Percentiles rank a stretch among this genome's conserved stretches.
Evolutionary conservation across 2,113 vertebrate species (phyloP).

Genomic region (Laticauda colubrina): DNA sequence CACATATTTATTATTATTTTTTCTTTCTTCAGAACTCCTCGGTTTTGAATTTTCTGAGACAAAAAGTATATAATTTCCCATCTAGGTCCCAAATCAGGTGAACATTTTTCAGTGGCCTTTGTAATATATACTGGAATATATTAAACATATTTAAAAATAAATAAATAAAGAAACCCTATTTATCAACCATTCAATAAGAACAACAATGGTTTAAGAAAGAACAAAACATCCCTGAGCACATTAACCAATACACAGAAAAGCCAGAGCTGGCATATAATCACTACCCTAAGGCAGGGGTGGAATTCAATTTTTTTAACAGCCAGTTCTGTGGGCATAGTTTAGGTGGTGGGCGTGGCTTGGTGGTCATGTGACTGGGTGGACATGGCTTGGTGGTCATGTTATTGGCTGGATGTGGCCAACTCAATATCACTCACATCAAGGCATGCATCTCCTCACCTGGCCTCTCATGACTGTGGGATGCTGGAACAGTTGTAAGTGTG

Average conservation of each 20-base stretch:
- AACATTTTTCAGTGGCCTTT: not conserved
- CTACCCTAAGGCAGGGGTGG: not conserved
- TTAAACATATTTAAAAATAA: not conserved
- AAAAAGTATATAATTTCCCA: not conserved
- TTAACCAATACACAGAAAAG: not conserved
- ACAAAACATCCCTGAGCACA: not conserved
- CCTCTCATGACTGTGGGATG: no score
- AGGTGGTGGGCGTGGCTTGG: no score
- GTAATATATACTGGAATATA: not conserved
- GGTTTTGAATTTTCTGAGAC: not conserved
- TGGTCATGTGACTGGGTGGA: no score
- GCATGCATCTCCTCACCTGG: no score
- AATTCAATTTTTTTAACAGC: no score
- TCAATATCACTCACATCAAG: no score
- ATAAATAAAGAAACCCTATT: not conserved
- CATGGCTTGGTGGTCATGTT: no score
- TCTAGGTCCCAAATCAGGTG: not conserved
- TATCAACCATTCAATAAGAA: not conserved
- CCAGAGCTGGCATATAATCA: not conserved
- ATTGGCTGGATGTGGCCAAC: no score
- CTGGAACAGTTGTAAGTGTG: no score
- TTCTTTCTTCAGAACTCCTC: not conserved
- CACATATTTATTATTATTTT: not conserved
- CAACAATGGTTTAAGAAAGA: not conserved
- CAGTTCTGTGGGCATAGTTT: no score